Percentiles rank a stretch among this genome's conserved stretches.
Evolutionary conservation across 1,140 invertebrate genomes (phyloP).

Genomic region (Semibalanus balanoides): DNA sequence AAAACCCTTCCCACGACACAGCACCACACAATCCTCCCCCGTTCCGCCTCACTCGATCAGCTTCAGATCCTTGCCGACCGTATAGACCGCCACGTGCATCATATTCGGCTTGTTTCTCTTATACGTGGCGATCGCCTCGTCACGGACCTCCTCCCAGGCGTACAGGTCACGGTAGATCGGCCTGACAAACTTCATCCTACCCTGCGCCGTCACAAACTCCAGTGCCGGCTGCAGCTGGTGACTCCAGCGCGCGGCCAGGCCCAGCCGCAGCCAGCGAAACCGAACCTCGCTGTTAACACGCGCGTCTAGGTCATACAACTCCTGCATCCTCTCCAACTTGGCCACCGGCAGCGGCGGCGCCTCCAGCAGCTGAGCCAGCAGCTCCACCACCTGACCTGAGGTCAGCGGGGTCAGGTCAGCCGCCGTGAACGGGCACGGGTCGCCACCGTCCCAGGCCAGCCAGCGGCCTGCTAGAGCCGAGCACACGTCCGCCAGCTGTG

Average conservation of each 20-base stretch:
- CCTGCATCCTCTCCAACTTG: conserved; percentile 47
- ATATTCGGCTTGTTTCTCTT: conserved; percentile 50
- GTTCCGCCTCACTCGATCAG: conserved; percentile 24
- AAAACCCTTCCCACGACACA: no score
- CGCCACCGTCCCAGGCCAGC: conserved; percentile 28
- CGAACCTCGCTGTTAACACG: conserved; percentile 62
- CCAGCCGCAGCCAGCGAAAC: conserved; percentile 58
- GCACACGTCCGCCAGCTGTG: conserved; percentile 44
- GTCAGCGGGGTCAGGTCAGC: conserved; percentile 42
- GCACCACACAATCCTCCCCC: no score
- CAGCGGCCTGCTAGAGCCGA: conserved; percentile 41
- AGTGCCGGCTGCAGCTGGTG: conserved; percentile 47
- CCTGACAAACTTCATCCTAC: conserved; percentile 78
- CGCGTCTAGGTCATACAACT: conserved; percentile 48
- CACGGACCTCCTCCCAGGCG: conserved; percentile 53
- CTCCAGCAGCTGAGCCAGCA: conserved; percentile 53
- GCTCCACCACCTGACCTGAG: conserved; percentile 50
- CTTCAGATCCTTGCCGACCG: conserved; percentile 60
- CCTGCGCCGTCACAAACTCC: conserved; percentile 62
- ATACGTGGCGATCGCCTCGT: conserved; percentile 55
- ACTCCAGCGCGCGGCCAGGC: conserved; percentile 53
- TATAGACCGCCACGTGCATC: conserved; percentile 63
- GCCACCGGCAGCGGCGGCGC: conserved; percentile 34
- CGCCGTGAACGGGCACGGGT: conserved; percentile 29
- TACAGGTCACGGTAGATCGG: conserved; percentile 76